Evolutionary conservation across 2,113 vertebrate genomes (phyloP).

Genomic region (Takifugu bimaculatus): DNA sequence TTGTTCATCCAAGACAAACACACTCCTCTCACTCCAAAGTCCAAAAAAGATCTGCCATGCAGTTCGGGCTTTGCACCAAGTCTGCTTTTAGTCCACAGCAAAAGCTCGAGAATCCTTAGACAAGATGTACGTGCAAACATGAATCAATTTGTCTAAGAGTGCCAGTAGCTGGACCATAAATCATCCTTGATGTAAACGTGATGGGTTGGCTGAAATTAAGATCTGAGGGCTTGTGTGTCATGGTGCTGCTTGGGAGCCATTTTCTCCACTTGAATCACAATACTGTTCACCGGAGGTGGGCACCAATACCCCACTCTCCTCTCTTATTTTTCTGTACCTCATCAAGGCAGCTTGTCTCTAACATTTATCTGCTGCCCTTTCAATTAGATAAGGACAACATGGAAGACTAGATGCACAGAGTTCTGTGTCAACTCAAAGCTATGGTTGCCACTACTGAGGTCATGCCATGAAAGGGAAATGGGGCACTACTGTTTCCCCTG

Average conservation of each 20-base stretch:
- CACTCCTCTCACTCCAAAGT: constrained; percentile 44
- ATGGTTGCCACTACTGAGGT: constrained; percentile 61
- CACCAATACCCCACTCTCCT: constrained; percentile 42
- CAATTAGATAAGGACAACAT: constrained; percentile 71
- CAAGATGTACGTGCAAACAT: constrained; percentile 35
- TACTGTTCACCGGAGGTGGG: constrained; percentile 58
- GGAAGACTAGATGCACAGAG: constrained; percentile 60
- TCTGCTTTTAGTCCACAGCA: constrained; percentile 58
- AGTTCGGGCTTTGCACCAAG: constrained; percentile 38
- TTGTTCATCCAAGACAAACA: constrained; percentile 70
- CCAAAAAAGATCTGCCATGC: constrained; percentile 53
- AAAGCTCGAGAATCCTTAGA: constrained; percentile 22
- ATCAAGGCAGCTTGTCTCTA: constrained; percentile 53
- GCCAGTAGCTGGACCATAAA: constrained; percentile 40
- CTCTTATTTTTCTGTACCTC: constrained; percentile 44
- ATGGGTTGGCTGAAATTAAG: constrained; percentile 54
- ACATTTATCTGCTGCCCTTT: constrained; percentile 73
- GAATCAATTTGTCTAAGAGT: constrained; percentile 23
- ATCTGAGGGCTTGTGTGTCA: constrained; percentile 38
- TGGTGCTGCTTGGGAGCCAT: constrained; percentile 39
- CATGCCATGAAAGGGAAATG: constrained; percentile 65
- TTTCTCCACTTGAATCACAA: constrained; percentile 52
- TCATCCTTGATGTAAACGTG: constrained; percentile 44
- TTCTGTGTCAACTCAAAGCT: constrained; percentile 55
- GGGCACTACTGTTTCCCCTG: constrained; percentile 62